A percentile compares a stretch with the other conserved stretches of the same genome.
Conservation (phyloP, 2,888 invertebrate genomes). For the Euplexia lucipara region DNA sequence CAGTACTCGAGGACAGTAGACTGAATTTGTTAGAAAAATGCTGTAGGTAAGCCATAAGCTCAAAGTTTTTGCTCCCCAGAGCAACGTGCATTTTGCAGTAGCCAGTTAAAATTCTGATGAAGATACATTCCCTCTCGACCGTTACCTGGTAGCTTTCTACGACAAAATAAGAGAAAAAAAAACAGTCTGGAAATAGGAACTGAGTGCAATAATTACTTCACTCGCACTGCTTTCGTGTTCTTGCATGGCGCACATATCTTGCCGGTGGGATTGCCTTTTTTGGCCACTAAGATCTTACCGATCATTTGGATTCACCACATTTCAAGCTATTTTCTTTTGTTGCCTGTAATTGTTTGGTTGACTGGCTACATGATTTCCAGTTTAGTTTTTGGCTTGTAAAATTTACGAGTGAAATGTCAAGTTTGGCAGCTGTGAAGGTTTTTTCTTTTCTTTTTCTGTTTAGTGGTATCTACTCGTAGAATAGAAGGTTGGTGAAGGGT, state of each 20-base stretch:
- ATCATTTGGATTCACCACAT: constrained; percentile 66
- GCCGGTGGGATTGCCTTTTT: constrained; percentile 55
- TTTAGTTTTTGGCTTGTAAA: constrained; percentile 10
- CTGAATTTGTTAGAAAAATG: too few species aligned
- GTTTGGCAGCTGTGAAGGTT: constrained; percentile 31
- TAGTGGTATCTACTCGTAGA: neutral
- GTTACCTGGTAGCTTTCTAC: too few species aligned
- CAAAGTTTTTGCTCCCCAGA: too few species aligned
- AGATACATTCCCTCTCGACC: neutral
- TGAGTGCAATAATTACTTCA: constrained; percentile 66
- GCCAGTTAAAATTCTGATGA: neutral
- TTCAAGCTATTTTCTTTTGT: constrained; percentile 1
- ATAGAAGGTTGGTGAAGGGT: neutral
- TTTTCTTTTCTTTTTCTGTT: constrained; percentile 8
- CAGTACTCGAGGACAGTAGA: too few species aligned
- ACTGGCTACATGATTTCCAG: constrained; percentile 20
- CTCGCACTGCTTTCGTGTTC: constrained; percentile 48
- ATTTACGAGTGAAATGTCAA: constrained; percentile 21
- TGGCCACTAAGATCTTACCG: constrained; percentile 59
- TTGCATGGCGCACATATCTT: constrained; percentile 61
- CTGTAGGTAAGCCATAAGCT: too few species aligned
- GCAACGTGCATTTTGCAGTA: too few species aligned
- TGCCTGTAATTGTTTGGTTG: neutral
- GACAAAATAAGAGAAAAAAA: too few species aligned
- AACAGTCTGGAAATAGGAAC: neutral